Percentiles rank a stretch among this genome's conserved stretches.
Conservation (phyloP, 2,888 invertebrate species). For the Entomobrya multifasciata region DNA sequence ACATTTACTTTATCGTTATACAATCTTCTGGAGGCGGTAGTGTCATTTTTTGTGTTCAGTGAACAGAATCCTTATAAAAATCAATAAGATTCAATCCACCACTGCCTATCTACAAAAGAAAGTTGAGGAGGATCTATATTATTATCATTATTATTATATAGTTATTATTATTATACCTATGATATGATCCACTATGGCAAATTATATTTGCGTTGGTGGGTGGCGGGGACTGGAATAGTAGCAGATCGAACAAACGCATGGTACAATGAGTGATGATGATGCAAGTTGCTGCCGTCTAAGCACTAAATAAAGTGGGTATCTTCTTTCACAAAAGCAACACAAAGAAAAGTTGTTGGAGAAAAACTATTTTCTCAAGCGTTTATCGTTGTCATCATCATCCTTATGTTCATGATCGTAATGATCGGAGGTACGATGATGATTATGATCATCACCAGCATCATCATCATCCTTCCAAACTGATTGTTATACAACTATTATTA, state of each 20-base stretch:
- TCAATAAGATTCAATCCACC: constrained; percentile 50
- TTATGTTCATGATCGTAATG: constrained; percentile 7
- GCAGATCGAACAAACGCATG: neutral
- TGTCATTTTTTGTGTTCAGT: neutral
- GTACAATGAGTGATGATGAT: constrained; percentile 20
- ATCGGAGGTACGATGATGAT: neutral
- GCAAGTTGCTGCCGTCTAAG: constrained; percentile 35
- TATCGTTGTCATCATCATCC: neutral
- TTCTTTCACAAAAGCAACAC: constrained; percentile 20
- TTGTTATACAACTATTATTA: constrained; percentile 22
- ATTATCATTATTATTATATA: neutral
- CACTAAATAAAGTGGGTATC: constrained; percentile 43
- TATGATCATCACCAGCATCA: neutral
- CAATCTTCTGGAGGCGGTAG: neutral
- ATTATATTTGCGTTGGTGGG: too few species aligned
- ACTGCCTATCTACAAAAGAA: neutral
- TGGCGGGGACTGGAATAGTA: neutral
- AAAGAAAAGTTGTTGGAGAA: constrained; percentile 19
- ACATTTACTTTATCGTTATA: constrained; percentile 35
- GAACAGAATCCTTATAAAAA: constrained; percentile 20
- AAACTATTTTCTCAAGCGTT: constrained; percentile 28
- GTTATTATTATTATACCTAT: constrained; percentile 14
- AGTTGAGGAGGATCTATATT: too few species aligned
- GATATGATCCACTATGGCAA: neutral
- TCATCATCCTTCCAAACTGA: neutral